Conservation (phyloP, 1,140 invertebrate species). For the honey bee (Apis mellifera) region DNA sequence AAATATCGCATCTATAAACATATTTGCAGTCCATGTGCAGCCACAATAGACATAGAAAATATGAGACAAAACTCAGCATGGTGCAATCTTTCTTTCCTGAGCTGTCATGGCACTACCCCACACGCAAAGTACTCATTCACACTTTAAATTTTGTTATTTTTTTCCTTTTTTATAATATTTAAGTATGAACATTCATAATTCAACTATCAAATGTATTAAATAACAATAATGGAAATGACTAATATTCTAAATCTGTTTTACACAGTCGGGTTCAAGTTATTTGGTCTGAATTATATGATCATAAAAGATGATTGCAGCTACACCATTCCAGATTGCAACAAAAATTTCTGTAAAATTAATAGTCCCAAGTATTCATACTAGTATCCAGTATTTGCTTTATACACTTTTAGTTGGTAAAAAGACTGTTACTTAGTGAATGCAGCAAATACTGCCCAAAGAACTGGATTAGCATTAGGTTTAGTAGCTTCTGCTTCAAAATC, state of each 20-base stretch:
- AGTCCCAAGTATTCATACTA: conserved; percentile 61
- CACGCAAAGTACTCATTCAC: conserved; percentile 54
- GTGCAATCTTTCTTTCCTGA: conserved; percentile 31
- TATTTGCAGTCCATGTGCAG: conserved; percentile 39
- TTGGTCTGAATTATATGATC: conserved; percentile 65
- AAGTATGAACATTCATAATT: conserved; percentile 57
- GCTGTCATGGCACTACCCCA: conserved; percentile 44
- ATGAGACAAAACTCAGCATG: conserved; percentile 35
- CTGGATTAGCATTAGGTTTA: conserved; percentile 93
- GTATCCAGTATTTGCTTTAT: conserved; percentile 57
- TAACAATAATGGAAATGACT: conserved; percentile 64
- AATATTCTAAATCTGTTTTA: conserved; percentile 50
- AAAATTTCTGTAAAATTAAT: conserved; percentile 61
- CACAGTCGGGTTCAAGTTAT: conserved; percentile 52
- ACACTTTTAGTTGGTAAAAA: conserved; percentile 52
- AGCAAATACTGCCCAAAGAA: conserved; percentile 99
- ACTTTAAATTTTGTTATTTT: conserved; percentile 50
- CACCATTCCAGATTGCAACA: conserved; percentile 51
- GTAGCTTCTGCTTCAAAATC: conserved; percentile 97
- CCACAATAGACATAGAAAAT: conserved; percentile 45
- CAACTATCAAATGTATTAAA: conserved; percentile 64
- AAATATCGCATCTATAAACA: conserved; percentile 44
- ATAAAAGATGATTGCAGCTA: conserved; percentile 56
- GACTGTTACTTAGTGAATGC: conserved; percentile 96
- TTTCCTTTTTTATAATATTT: conserved; percentile 36